Base-by-base conservation (phyloP, 1,140 invertebrate species). In the Drosophila melanogaster region DNA sequence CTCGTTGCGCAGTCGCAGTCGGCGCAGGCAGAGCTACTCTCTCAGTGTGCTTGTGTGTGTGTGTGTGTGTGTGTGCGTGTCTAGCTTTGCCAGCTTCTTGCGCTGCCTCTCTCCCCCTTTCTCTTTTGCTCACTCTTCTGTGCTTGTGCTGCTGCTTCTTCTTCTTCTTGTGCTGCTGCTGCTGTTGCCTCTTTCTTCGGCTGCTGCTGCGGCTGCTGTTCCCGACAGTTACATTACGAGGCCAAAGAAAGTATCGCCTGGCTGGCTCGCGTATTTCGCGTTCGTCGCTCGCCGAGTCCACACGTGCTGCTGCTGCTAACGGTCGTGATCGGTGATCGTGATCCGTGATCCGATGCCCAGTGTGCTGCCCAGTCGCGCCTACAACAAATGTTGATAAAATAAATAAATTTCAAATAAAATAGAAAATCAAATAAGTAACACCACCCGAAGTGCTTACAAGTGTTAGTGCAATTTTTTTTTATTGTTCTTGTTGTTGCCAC, bases 191-290 rank as follows among this genome's bases (percentile, higher is more conserved):
- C 26, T 30, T 30, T 30, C 30, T 30, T 10, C 8, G 8, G 41
- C 49, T 17, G 19, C 35, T n/a, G 10, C 24, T 38, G 10, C 58
- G 12, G 58, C 47, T 51, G 46, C 61, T 87, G 83, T 87, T 87
- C 84, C 84, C 84, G 83, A 87, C 83, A 87, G 83, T 89, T 87
- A 87, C 83, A 87, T 87, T 90, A 91, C 83, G 86, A 91, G 90
- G 90, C 90, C 90, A 91, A 91, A 91, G 90, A 91, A 91, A 91
- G 90, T 91, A 91, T 91, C 90, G 60, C 46, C 83, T 84, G 85
- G 67, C 65, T 75, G 75, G 73, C 69, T 90, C 80, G 86, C 83
- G 90, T 91, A 91, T 91, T 91, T 91, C 84, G 86, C 87, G 86
- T 91, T 91, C 83, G 84, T 90, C 90, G 81, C 80, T 91, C 76